Evolutionary conservation across 2,888 invertebrate genomes (phyloP).

Genomic region (Thelaira solivaga): DNA sequence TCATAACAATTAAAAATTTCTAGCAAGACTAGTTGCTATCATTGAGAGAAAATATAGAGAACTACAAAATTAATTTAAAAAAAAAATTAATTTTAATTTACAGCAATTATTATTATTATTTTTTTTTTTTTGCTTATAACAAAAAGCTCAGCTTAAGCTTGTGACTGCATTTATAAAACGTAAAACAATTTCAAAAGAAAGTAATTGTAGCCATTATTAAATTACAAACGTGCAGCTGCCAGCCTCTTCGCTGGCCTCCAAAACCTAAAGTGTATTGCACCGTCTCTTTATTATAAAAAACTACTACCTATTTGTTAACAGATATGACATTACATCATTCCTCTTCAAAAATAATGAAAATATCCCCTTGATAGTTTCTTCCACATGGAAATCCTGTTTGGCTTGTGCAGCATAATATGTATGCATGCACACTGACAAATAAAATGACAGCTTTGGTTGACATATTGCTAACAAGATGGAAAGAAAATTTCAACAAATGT

Average conservation of each 20-base stretch:
- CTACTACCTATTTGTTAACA: slow-evolving; percentile 37
- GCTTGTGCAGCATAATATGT: not conserved
- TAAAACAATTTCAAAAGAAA: no score
- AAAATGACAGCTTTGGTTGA: slow-evolving; percentile 61
- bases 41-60: no score
- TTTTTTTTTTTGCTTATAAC: no score
- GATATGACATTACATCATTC: not conserved
- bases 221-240: no score
- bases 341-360: not conserved
- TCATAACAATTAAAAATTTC: no score
- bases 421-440: slow-evolving; percentile 53
- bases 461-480: slow-evolving; percentile 65
- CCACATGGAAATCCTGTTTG: not conserved
- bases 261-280: not conserved
- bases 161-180: no score
- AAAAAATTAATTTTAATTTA: no score
- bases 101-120: no score
- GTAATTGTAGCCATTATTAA: not conserved
- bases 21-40: no score
- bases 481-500: slow-evolving; percentile 40
- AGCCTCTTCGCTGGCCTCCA: no score
- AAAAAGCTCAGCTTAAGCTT: no score
- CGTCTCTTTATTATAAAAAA: slow-evolving; percentile 10
- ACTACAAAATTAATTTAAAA: no score
- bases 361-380: slow-evolving; percentile 30